phyloP scores from a whole-genome alignment of 2,113 vertebrate species.

The Hippocampus abdominalis region DNA sequence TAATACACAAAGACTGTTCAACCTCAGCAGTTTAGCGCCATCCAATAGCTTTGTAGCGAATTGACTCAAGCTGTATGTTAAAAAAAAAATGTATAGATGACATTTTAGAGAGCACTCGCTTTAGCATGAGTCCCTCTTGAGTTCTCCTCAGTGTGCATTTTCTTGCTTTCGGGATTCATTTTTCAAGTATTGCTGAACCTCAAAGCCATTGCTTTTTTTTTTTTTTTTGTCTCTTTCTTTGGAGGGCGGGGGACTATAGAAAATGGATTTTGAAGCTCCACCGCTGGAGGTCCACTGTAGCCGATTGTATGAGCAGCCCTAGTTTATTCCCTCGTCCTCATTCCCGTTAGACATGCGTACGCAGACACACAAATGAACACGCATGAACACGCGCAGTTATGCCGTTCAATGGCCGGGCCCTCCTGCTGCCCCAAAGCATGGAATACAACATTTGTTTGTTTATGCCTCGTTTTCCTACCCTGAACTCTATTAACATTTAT shows the following conservation, averaged over 20 bases:
- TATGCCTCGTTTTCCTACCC: slow-evolving; percentile 70
- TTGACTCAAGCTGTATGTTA: background rate
- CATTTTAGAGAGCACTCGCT: slow-evolving; percentile 17
- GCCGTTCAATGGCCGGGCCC: slow-evolving; percentile 55
- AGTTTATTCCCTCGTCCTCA: slow-evolving; percentile 40
- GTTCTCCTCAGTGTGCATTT: slow-evolving; percentile 23
- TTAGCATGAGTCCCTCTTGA: slow-evolving; percentile 25
- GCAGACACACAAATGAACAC: slow-evolving; percentile 18
- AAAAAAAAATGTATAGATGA: background rate
- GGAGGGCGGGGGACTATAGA: slow-evolving; percentile 5
- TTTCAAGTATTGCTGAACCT: slow-evolving; percentile 29
- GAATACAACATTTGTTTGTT: slow-evolving; percentile 75
- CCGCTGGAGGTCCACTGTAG: slow-evolving; percentile 52
- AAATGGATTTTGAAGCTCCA: slow-evolving; percentile 31
- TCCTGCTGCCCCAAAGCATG: slow-evolving; percentile 65
- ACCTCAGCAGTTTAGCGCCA: slow-evolving; percentile 11
- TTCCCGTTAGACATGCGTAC: slow-evolving; percentile 31
- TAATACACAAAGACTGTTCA: slow-evolving; percentile 13
- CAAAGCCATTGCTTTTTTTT: slow-evolving; percentile 20
- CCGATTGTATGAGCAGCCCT: slow-evolving; percentile 37
- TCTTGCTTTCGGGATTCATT: slow-evolving; percentile 34
- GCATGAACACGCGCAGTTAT: slow-evolving; percentile 21
- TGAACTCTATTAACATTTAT: slow-evolving; percentile 82
- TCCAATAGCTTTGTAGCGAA: background rate
- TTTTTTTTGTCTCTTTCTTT: slow-evolving; percentile 13